Conservation (phyloP, 23 tunicate species). For the Botrylloides violaceus region DNA sequence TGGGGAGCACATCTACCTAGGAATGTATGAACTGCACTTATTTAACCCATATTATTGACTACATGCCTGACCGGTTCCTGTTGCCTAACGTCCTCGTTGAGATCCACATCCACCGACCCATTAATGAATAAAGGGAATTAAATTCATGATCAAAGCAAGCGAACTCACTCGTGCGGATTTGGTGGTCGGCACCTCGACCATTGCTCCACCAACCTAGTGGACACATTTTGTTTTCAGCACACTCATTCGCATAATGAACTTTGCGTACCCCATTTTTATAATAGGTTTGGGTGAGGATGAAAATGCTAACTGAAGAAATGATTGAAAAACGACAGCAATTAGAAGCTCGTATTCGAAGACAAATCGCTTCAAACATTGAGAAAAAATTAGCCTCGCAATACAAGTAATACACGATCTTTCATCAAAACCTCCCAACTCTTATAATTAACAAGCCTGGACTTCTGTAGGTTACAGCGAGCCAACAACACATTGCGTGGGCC, state of each 20-base stretch:
- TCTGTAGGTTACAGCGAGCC: slow-evolving; percentile 53
- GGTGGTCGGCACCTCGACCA: no score
- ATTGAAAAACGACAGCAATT: slow-evolving; percentile 62
- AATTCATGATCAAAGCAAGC: no score
- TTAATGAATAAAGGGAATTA: no score
- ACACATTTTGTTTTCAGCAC: no score
- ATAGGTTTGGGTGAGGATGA: slow-evolving; percentile 93
- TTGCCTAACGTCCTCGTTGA: no score
- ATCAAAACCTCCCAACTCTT: neutral
- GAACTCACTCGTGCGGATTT: neutral
- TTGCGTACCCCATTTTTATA: neutral
- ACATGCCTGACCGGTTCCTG: no score
- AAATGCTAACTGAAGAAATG: slow-evolving; percentile 86
- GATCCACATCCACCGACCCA: no score
- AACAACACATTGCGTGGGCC: slow-evolving; percentile 44
- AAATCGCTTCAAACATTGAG: slow-evolving; percentile 76
- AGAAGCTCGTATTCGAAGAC: slow-evolving; percentile 57
- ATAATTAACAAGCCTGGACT: neutral
- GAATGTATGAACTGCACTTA: slow-evolving; percentile 39
- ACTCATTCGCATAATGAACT: no score
- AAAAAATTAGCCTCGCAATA: slow-evolving; percentile 93
- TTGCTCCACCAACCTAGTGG: no score
- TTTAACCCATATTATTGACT: no score
- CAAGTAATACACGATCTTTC: slow-evolving; percentile 34
- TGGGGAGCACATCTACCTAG: slow-evolving; percentile 93